Evolutionary conservation across 2,113 vertebrate genomes (phyloP), one percentile per base, ranked within the genome.

Genomic region (Scatophagus argus): DNA sequence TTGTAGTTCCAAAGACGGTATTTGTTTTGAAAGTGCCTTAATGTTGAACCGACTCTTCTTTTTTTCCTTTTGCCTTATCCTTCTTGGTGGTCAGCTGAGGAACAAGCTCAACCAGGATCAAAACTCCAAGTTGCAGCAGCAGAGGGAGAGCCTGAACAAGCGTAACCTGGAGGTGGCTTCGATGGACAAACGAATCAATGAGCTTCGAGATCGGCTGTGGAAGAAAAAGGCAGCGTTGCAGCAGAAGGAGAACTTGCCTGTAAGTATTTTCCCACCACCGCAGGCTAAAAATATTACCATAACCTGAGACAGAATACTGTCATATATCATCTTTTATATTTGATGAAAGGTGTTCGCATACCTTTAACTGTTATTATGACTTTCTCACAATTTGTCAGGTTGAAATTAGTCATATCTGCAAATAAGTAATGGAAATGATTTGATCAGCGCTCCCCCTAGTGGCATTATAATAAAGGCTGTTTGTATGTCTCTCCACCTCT

Each of bases 91-190:
- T 61, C 81, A 99, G 98, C 65, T 98, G 90, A 96, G 97, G 90
- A 99, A 98, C 92, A 97, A 96, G 87, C 93, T 99, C 91, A 99
- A 99, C 90, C 97, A 99, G 84, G 98, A 99, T 85, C 98, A 99
- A 93, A 98, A 96, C 92, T 93, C 95, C 64, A 98, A 97, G 91
- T 93, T 99, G 90, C 97, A 98, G 83, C 97, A 97, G 74, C 98
- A 99, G 93, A 96, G 97, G 62, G 98, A 99, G 85, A 97, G 93
- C 89, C 93, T 99, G 92, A 99, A 98, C 89, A 97, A 97, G 88
- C 97, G 96, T 81, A 98, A 98, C 90, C 95, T 96, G 25, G 98
- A 99, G 92, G 97, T 99, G 92, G 96, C 94, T 1, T 90, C 95
- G 83, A 98, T 99, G 98, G 98, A 99, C 86, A 97, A 96, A 93